Conservation (phyloP, 2,113 vertebrate genomes). For the Crocuta crocuta region DNA sequence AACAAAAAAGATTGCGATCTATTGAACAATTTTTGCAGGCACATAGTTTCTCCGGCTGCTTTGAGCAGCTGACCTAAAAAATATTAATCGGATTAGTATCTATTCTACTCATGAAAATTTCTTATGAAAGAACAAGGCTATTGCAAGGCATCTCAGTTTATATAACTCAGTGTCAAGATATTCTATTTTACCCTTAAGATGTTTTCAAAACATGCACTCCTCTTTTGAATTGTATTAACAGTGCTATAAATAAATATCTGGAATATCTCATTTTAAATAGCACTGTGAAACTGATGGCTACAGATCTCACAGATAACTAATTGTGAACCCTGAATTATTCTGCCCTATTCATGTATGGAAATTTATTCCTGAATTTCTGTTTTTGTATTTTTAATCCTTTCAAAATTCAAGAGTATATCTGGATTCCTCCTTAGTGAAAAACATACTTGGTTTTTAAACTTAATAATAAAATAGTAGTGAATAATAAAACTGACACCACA, state of each 20-base stretch:
- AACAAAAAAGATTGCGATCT: conserved; percentile 22
- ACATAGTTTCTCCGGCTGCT: conserved; percentile 43
- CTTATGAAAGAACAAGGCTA: neutral
- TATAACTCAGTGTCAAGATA: conserved; percentile 32
- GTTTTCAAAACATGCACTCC: neutral
- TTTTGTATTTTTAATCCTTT: neutral
- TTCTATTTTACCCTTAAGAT: conserved; percentile 22
- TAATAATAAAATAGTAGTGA: neutral
- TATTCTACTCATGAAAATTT: conserved; percentile 46
- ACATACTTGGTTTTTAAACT: neutral
- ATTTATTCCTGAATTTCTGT: neutral
- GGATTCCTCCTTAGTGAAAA: neutral
- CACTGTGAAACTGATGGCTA: neutral
- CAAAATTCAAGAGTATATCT: conserved; percentile 33
- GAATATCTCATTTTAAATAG: conserved; percentile 32
- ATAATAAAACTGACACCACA: neutral
- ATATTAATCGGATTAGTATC: conserved; percentile 51
- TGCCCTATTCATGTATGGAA: neutral
- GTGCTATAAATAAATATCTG: conserved; percentile 26
- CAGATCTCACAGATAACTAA: neutral
- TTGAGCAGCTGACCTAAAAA: conserved; percentile 62
- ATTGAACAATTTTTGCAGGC: conserved; percentile 44
- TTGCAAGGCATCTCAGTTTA: conserved; percentile 37
- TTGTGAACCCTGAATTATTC: neutral
- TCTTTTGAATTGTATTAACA: conserved; percentile 47